These are phyloP conservation scores for Aurelia sp. DNA, from an alignment of 30 jellyfish, hydroid and myxozoan species.

Conservation along the genomic window DNA sequence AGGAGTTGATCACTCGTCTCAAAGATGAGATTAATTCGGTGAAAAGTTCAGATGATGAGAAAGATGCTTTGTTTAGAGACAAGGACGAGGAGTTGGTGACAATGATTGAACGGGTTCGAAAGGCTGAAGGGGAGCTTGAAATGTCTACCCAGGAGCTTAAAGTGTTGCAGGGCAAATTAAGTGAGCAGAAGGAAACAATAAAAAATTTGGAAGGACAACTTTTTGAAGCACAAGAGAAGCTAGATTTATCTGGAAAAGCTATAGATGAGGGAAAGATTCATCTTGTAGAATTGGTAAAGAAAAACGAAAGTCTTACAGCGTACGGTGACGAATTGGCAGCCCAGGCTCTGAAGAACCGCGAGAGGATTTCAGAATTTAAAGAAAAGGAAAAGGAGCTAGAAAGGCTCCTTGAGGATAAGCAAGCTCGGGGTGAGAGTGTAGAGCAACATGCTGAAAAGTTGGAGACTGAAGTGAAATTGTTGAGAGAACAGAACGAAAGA, in stretches of 20 bases:
- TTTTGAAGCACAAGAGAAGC: not conserved
- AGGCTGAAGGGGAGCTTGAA: not conserved
- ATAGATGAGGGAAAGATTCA: not conserved
- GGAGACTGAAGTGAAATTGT: conserved; percentile 7
- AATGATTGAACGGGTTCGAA: not conserved
- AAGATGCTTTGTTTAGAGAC: not conserved
- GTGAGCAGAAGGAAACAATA: not conserved
- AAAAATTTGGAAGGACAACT: not conserved
- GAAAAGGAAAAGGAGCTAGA: conserved; percentile 12
- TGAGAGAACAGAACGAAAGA: conserved; percentile 4
- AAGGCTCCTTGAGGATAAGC: conserved; percentile 25
- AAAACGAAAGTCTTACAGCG: not conserved
- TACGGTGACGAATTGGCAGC: not conserved
- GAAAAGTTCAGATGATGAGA: not conserved
- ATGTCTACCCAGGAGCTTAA: not conserved
- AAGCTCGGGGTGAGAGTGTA: conserved; percentile 6
- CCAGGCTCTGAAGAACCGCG: not conserved
- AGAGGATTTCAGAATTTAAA: not conserved
- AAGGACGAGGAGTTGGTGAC: conserved; percentile 4
- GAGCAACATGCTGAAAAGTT: not conserved
- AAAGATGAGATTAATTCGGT: not conserved
- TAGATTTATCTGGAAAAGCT: not conserved
- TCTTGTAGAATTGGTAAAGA: not conserved
- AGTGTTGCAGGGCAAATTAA: not conserved
- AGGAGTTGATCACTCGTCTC: not conserved